Percentiles rank a stretch among this genome's conserved stretches.
Conservation (phyloP, 2,888 invertebrate species). For the Plemyria rubiginata region DNA sequence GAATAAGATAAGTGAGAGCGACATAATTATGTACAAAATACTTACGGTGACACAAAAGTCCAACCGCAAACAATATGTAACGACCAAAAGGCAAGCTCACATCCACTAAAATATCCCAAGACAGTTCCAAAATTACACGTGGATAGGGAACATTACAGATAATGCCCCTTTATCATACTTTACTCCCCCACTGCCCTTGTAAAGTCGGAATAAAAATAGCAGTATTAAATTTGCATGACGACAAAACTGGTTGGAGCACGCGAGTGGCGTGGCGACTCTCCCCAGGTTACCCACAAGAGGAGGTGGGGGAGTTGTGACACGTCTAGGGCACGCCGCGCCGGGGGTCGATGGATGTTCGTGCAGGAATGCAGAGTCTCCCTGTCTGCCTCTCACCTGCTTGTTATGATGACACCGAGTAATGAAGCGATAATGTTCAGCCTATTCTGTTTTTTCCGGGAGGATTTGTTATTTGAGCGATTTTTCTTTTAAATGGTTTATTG, state of each 20-base stretch:
- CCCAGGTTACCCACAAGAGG: slow-evolving; percentile 25
- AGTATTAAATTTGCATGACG: slow-evolving; percentile 80
- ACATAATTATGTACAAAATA: no score
- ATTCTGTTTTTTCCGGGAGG: slow-evolving; percentile 15
- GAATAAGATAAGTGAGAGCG: neutral
- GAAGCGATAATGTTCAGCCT: slow-evolving; percentile 34
- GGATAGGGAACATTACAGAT: slow-evolving; percentile 44
- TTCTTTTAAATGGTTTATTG: slow-evolving; percentile 4
- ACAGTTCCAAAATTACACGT: slow-evolving; percentile 29
- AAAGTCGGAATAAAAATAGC: slow-evolving; percentile 77
- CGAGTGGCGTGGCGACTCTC: slow-evolving; percentile 42
- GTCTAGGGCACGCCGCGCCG: slow-evolving; percentile 54
- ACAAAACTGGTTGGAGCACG: slow-evolving; percentile 62
- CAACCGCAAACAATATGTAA: neutral
- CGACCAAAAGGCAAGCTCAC: neutral
- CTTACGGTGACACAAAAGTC: neutral
- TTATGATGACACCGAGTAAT: slow-evolving; percentile 44
- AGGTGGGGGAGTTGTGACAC: slow-evolving; percentile 56
- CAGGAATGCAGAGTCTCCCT: slow-evolving; percentile 72
- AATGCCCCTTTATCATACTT: slow-evolving; percentile 64
- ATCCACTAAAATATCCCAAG: slow-evolving; percentile 14
- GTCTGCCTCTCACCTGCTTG: slow-evolving; percentile 52
- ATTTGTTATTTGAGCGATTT: slow-evolving; percentile 18
- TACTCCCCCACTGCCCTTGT: slow-evolving; percentile 79
- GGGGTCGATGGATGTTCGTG: slow-evolving; percentile 62